A percentile compares a stretch with the other conserved stretches of the same genome.
These are phyloP conservation scores for Masticophis lateralis DNA, from an alignment of 2,797 vertebrate genomes.

Conservation along the genomic window DNA sequence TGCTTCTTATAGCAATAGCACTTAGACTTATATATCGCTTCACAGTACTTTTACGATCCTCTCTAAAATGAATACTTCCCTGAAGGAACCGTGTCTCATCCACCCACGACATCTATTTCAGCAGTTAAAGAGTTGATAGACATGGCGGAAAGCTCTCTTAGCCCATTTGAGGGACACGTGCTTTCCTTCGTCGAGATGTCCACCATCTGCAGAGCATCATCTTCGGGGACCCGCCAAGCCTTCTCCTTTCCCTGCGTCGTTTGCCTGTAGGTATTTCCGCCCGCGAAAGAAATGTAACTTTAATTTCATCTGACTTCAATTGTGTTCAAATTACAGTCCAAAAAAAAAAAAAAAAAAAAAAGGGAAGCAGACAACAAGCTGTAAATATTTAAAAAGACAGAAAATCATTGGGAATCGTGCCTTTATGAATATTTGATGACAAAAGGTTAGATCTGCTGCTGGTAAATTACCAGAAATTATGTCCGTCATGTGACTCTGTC, in stretches of 20 bases:
- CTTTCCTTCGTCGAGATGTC: neutral
- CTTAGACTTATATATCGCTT: too few relatives aligned
- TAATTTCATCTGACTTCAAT: slow-evolving; percentile 89
- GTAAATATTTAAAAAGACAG: slow-evolving; percentile 98
- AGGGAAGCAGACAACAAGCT: slow-evolving; percentile 91
- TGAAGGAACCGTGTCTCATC: neutral
- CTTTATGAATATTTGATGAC: slow-evolving; percentile 99
- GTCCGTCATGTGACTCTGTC: slow-evolving; percentile 87
- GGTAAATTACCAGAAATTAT: slow-evolving; percentile 93
- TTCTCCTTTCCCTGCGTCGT: slow-evolving; percentile 17
- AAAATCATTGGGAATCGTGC: slow-evolving; percentile 97
- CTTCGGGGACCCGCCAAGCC: neutral
- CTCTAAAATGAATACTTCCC: neutral
- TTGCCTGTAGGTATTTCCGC: slow-evolving; percentile 66
- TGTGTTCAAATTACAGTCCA: slow-evolving; percentile 84
- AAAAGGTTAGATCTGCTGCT: slow-evolving; percentile 84
- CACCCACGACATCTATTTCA: too few relatives aligned
- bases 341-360: slow-evolving; percentile 47
- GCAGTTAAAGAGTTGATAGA: neutral
- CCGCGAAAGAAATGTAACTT: slow-evolving; percentile 79
- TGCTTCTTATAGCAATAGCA: too few relatives aligned
- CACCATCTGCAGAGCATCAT: slow-evolving; percentile 6
- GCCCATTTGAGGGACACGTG: slow-evolving; percentile 10
- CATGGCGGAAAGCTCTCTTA: neutral
- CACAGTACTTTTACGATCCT: too few relatives aligned